These are phyloP conservation scores for Triplophysa rosa DNA, from an alignment of 2,113 vertebrate genomes.

Conservation along the genomic window DNA sequence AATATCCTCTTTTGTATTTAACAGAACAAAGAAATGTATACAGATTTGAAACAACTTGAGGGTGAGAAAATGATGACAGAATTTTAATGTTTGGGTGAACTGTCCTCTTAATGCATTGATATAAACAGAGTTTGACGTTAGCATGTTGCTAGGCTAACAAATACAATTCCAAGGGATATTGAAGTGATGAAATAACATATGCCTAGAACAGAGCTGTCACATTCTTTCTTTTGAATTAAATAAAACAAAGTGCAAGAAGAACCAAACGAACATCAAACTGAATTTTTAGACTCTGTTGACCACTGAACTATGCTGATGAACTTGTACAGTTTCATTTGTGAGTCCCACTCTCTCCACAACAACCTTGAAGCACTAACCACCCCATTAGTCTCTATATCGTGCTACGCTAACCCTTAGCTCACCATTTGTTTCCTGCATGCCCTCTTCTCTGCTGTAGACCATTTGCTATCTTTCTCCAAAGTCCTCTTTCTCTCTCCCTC, in stretches of 20 bases:
- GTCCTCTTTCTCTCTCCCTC: constrained; percentile 18
- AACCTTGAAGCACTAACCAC: constrained; percentile 41
- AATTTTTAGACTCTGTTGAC: background rate
- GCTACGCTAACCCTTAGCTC: constrained; percentile 36
- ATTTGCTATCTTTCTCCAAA: constrained; percentile 49
- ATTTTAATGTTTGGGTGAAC: no score
- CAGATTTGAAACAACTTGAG: no score
- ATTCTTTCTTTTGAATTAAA: background rate
- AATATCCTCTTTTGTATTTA: no score
- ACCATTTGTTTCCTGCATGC: constrained; percentile 48
- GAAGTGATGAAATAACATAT: no score
- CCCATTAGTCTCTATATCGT: constrained; percentile 50
- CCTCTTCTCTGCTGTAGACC: constrained; percentile 33
- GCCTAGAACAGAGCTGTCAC: no score
- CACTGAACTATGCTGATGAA: background rate
- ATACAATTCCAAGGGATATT: no score
- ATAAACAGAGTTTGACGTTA: no score
- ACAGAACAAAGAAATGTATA: no score
- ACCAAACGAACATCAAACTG: constrained; percentile 6
- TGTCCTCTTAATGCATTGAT: no score
- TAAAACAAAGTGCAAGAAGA: background rate
- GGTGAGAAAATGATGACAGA: no score
- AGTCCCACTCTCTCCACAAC: background rate
- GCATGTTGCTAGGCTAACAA: no score
- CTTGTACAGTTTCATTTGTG: constrained; percentile 13